Percentiles rank a stretch among this genome's conserved stretches.
Evolutionary conservation across 1,140 invertebrate genomes (phyloP).

Genomic region (Palaemon carinicauda): DNA sequence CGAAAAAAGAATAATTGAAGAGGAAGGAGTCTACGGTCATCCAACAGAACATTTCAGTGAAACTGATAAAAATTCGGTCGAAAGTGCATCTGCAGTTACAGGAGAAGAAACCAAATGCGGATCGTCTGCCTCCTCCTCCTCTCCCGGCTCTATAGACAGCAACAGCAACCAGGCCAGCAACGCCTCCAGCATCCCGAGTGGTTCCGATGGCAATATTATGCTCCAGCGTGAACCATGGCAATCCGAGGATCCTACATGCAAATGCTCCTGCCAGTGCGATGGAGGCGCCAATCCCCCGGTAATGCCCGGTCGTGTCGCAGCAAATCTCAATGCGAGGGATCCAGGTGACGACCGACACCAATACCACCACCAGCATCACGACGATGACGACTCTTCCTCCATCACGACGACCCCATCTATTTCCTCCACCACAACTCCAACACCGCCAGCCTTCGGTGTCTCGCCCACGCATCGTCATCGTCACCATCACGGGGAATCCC

Average conservation of each 20-base stretch:
- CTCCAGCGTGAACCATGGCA: constrained; percentile 35
- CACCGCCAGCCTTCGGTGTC: too few relatives aligned
- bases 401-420: background rate
- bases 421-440: background rate
- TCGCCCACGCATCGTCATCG: background rate
- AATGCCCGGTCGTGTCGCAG: constrained; percentile 46
- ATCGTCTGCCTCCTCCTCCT: background rate
- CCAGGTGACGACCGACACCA: background rate
- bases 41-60: background rate
- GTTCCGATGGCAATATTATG: constrained; percentile 38
- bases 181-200: background rate
- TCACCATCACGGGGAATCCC: constrained; percentile 13
- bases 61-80: background rate
- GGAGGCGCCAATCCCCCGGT: constrained; percentile 38
- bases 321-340: constrained; percentile 49
- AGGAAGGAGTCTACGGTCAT: background rate
- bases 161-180: background rate
- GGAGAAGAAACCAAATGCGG: background rate
- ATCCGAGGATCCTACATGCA: constrained; percentile 51
- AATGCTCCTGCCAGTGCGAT: constrained; percentile 51
- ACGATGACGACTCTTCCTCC: background rate
- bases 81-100: background rate
- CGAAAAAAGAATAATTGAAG: background rate
- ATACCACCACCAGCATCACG: background rate
- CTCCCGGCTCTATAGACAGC: background rate